phyloP scores from a whole-genome alignment of 2,113 vertebrate species.

The Craseonycteris thonglongyai region DNA sequence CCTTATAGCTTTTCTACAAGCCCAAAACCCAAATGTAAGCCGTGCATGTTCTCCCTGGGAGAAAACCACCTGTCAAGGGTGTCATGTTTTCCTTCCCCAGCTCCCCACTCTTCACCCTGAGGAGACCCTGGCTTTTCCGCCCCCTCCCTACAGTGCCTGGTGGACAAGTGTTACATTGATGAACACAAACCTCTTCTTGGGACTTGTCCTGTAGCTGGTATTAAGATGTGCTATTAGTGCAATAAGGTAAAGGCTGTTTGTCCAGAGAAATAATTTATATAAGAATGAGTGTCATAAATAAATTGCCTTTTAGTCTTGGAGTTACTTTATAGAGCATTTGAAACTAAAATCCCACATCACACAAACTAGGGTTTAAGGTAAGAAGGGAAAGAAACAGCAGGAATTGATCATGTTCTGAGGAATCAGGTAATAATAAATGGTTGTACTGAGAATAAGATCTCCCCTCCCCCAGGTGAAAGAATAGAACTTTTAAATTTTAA shows the following conservation, averaged over 20 bases:
- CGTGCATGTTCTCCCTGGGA: constrained; percentile 55
- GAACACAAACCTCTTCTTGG: constrained; percentile 75
- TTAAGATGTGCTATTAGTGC: constrained; percentile 82
- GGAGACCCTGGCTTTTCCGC: constrained; percentile 55
- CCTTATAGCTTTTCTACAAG: not conserved
- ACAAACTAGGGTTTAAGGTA: not conserved
- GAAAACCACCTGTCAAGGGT: constrained; percentile 20
- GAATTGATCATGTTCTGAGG: not conserved
- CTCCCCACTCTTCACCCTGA: not conserved
- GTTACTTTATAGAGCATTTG: not conserved
- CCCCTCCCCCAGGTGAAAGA: not conserved
- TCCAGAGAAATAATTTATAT: constrained; percentile 84
- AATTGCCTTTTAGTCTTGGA: constrained; percentile 55
- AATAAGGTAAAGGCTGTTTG: constrained; percentile 83
- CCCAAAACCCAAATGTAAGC: not conserved
- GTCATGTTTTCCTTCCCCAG: not conserved
- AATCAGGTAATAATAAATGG: not conserved
- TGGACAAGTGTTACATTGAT: constrained; percentile 75
- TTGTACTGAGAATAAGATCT: not conserved
- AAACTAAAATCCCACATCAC: not conserved
- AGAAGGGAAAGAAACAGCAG: not conserved
- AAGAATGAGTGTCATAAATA: constrained; percentile 81
- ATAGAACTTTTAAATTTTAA: not conserved
- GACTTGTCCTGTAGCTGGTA: constrained; percentile 76
- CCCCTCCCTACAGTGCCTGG: constrained; percentile 78